Percentiles rank a stretch among this genome's conserved stretches.
Conservation (phyloP, 2,797 vertebrate genomes). For the Glossophaga mutica region DNA sequence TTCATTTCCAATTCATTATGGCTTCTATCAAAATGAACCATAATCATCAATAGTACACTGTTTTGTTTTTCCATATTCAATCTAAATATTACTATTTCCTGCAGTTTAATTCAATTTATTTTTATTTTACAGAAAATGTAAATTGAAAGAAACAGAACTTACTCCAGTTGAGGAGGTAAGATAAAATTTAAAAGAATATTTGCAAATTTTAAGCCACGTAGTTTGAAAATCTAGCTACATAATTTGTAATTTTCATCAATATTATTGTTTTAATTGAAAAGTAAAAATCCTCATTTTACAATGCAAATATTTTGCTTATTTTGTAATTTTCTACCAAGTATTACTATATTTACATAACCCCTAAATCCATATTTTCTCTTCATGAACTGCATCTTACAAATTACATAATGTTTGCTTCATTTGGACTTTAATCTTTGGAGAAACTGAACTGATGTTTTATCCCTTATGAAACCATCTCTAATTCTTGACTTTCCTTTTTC, state of each 20-base stretch:
- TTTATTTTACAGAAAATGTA: constrained; percentile 62
- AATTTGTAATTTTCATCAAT: constrained; percentile 13
- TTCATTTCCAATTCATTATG: neutral
- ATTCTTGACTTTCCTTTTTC: neutral
- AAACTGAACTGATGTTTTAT: neutral
- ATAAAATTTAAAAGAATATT: neutral
- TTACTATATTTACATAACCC: neutral
- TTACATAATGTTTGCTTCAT: neutral
- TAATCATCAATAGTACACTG: neutral
- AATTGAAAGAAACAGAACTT: neutral
- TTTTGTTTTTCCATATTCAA: neutral
- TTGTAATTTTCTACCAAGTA: neutral
- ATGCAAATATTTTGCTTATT: neutral
- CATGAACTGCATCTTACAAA: neutral
- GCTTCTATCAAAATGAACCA: neutral
- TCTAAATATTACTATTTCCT: neutral
- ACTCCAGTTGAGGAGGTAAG: constrained; percentile 62
- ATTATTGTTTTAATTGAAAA: constrained; percentile 20
- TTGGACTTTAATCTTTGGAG: neutral
- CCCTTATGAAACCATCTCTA: neutral
- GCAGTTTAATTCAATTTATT: constrained; percentile 3
- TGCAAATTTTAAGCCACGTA: neutral
- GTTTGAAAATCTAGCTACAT: neutral
- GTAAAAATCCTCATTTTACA: neutral
- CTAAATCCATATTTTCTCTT: neutral